Evolutionary conservation across 2,797 vertebrate species (phyloP), one percentile per base, ranked within the genome.

Genomic region (Psittacula derbiana): DNA sequence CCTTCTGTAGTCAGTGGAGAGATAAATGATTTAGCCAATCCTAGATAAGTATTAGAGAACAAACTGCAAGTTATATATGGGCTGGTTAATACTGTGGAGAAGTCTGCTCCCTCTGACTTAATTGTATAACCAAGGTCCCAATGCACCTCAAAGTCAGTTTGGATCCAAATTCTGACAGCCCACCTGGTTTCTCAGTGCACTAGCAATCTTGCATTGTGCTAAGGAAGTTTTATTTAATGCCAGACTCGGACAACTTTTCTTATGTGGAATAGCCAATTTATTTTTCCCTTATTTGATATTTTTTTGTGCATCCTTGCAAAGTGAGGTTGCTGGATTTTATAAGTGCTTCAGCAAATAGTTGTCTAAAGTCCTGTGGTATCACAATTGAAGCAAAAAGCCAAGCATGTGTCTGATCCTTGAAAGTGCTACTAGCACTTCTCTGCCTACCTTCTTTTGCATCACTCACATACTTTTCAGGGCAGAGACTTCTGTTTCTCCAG

Each of bases 401-500:
- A 88, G 47, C 36, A 52, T 36, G 75, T 87, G 76, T 86, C 67
- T 83, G 82, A 95, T 86, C 82, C 55, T 86, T 1, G 0, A 16
- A 93, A 83, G 50, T 49, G 67, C 91, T 94, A 28, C 73, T 67
- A 76, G 66, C 76, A 70, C 76, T 76, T 92, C 33, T 64, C 66
- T 57, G 80, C 64, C 76, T 81, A 16, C 38, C 64, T 86, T 66
- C 72, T 88, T 86, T 88, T 7, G 2, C 70, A 73, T 91, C 83
- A 72, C 67, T 95, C 76, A 91, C 28, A 4, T 78, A 86, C 80
- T 95, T 93, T 92, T 88, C 57, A 93, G 38, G 91, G 76, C 46
- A 69, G 62, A 88, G 28, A 33, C 31, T 92, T 88, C 44, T 20
- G 8, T 73, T 93, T 30, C 53, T 91, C 62, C 57, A 64, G 28